A percentile compares a stretch with the other conserved stretches of the same genome.
These are phyloP conservation scores for Drosophila biarmipes DNA, from an alignment of 1,140 invertebrate genomes.

Conservation along the genomic window DNA sequence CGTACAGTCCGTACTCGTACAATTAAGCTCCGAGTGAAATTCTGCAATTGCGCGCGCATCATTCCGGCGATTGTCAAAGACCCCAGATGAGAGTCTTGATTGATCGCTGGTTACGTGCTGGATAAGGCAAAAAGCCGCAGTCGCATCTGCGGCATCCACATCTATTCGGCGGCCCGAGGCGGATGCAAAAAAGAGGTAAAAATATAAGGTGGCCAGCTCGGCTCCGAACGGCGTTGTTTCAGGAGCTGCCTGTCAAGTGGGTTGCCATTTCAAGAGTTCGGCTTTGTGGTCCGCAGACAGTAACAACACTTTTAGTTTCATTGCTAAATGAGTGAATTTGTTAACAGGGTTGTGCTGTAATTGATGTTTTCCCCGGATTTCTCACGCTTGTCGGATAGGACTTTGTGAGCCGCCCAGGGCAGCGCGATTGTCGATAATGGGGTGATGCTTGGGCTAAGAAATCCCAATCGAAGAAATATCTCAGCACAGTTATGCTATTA, in stretches of 20 bases:
- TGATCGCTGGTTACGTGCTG: slow-evolving; percentile 78
- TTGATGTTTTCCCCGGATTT: slow-evolving; percentile 48
- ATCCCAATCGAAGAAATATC: not conserved
- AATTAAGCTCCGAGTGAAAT: slow-evolving; percentile 78
- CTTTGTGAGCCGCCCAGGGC: slow-evolving; percentile 42
- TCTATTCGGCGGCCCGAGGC: slow-evolving; percentile 44
- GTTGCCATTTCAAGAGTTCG: slow-evolving; percentile 60
- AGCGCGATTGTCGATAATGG: slow-evolving; percentile 25
- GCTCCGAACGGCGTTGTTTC: slow-evolving; percentile 46
- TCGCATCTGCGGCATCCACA: slow-evolving; percentile 23
- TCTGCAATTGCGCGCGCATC: slow-evolving; percentile 78
- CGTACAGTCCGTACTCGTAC: slow-evolving; percentile 36
- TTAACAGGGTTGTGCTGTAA: slow-evolving; percentile 61
- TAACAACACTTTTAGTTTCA: slow-evolving; percentile 81
- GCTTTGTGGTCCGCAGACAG: slow-evolving; percentile 47
- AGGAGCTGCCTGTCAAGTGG: slow-evolving; percentile 77
- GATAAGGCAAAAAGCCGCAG: slow-evolving; percentile 45
- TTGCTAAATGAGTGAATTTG: slow-evolving; percentile 81
- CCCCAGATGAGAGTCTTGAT: slow-evolving; percentile 67
- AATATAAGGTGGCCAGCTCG: slow-evolving; percentile 36
- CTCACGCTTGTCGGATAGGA: slow-evolving; percentile 68
- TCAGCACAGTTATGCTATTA: not conserved
- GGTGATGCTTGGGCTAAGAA: slow-evolving; percentile 7
- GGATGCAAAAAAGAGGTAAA: slow-evolving; percentile 57
- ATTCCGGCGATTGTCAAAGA: slow-evolving; percentile 67